Evolutionary conservation across 2,113 vertebrate species (phyloP), one percentile per base, ranked within the genome.

Genomic region (Pollachius pollachius): DNA sequence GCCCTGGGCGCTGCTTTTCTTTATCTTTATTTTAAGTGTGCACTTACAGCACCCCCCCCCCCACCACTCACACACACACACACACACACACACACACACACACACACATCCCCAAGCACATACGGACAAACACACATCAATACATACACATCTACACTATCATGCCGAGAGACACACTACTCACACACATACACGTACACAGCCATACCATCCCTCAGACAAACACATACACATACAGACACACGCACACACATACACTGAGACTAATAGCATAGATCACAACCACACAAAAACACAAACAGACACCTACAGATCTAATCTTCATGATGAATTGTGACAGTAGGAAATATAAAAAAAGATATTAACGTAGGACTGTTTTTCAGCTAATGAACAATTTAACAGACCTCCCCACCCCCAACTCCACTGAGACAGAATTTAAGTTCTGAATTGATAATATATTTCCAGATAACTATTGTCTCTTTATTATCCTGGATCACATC

Each of bases 11-110:
- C 27, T 68, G 64, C 52, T 67, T 69, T 62, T 71, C 52, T 75
- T 68, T 75, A 69, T 75, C 66, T 79, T 63, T 63, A 62, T 63
- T 76, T 63, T 69, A 67, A 67, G 68, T 57, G 57, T 62, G 64
- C 21, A 34, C 63, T 27, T 54, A 60, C 21, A 48, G 21, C 64
- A 34, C 19, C 34, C 56, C 27, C 6, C 63, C 18, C 54, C 0
- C 52, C 62, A n/a, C n/a, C 52, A 16, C 56, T n/a, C 15, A 5
- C 16, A 19, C 21, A 62, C 61, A 62, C 37, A 41, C 37, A 41
- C 37, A 41, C 37, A 15, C 62, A 16, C 27, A 63, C 27, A 17
- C 30, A n/a, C 15, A 8, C 27, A 16, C 15, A 15, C 23, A 63
- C 61, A 63, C 61, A 61, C 59, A 61, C 19, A 23, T 8, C 11